Evolutionary conservation across 2,888 invertebrate genomes (phyloP), one percentile per base, ranked within the genome.

Genomic region (Tenthredo distinguenda): DNA sequence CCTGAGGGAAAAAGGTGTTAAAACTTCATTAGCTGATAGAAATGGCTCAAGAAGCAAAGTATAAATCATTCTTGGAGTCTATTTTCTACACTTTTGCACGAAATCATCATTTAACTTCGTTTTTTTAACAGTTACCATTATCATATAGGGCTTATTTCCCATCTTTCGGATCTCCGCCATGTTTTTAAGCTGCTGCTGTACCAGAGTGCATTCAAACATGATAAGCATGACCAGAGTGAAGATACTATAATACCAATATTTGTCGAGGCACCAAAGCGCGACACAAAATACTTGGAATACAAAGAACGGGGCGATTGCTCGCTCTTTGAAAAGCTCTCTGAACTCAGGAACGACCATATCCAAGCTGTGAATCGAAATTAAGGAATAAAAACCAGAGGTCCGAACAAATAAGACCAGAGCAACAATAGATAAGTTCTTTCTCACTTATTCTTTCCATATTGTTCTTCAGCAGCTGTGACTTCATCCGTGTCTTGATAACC

Each of bases 231-330:
- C 95, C 0, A 99, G 95, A 0, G 99, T 99, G 93, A 99, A 99
- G 86, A 99, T 96, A 84, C 98, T 99, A 94, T 99, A 99, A 93
- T 99, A 98, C 99, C 99, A 99, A 94, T 99, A 99, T 92, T 99
- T 99, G 93, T 99, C 99, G 88, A 99, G 95, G 94, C 99, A 99
- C 99, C 99, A 99, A 2, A 99, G 95, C 15, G 97, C 98, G 74
- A 99, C 99, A 92, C 99, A 99, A 93, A 99, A 99, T 86, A 99
- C 98, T 97, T 99, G 99, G 94, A 99, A 99, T 6, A 99, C 99
- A 94, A 99, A 99, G 94, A 99, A 99, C 1, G 99, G 99, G 0
- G 99, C 99, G 0, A 99, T 99, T 0, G 99, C 99, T 90, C 99
- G 95, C 94, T 99, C 99, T 90, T 97, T 97, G 93, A 99, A 99